Evolutionary conservation across 2,797 vertebrate genomes (phyloP).

Genomic region (Pseudochirops cupreus): DNA sequence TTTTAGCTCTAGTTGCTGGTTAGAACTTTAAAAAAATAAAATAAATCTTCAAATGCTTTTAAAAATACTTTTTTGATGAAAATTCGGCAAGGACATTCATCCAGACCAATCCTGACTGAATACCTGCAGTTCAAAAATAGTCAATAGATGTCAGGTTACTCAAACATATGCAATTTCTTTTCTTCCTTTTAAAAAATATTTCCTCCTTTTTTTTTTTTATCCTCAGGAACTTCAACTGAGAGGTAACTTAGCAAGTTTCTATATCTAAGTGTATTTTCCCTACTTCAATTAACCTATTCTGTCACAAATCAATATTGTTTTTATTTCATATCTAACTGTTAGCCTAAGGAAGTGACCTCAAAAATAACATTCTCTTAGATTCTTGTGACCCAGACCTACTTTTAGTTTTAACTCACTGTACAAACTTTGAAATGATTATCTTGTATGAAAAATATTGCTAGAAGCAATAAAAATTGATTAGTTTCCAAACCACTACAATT

Average conservation of each 20-base stretch:
- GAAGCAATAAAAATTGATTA: conserved; percentile 18
- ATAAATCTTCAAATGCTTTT: neutral
- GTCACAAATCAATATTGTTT: neutral
- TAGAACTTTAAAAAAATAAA: no score
- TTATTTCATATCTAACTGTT: conserved; percentile 8
- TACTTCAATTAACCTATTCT: conserved; percentile 9
- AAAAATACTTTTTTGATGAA: neutral
- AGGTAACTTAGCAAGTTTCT: neutral
- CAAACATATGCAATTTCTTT: neutral
- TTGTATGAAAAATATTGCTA: conserved; percentile 3
- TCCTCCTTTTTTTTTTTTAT: neutral
- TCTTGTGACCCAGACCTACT: neutral
- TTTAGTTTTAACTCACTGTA: neutral
- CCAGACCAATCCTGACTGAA: neutral
- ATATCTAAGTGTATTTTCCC: neutral
- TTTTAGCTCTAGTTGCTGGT: neutral
- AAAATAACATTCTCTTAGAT: neutral
- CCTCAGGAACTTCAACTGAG: neutral
- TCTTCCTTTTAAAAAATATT: neutral
- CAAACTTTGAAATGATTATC: neutral
- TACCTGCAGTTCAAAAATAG: neutral
- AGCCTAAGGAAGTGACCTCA: neutral
- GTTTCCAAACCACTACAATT: neutral
- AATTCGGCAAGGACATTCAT: neutral
- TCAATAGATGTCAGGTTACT: neutral